Conservation (phyloP, 2,888 invertebrate species). For the Eristalis pertinax region DNA sequence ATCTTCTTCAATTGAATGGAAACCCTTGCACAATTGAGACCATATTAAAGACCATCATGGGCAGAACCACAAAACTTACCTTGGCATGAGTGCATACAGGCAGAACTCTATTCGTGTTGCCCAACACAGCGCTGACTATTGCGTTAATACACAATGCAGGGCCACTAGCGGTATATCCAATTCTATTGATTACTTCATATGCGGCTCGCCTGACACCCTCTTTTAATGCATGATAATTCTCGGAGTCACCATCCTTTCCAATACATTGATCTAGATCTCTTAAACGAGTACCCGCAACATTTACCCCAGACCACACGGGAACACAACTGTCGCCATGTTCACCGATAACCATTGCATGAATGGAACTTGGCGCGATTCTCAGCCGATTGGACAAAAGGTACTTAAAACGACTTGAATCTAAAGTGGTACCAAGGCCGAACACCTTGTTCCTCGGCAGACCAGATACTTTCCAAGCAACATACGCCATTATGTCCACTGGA, state of each 20-base stretch:
- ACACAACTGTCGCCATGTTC: constrained; percentile 94
- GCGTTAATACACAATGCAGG: constrained; percentile 88
- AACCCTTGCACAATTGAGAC: not conserved
- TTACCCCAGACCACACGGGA: constrained; percentile 93
- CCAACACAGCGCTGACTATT: constrained; percentile 85
- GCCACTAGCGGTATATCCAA: constrained; percentile 85
- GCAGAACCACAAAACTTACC: not conserved
- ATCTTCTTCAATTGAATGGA: constrained; percentile 84
- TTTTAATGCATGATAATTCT: constrained; percentile 83
- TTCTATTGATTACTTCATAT: not conserved
- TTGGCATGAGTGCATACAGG: constrained; percentile 78
- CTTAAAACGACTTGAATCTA: constrained; percentile 92
- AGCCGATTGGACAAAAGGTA: constrained; percentile 88
- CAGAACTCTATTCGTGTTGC: constrained; percentile 86
- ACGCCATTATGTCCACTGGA: constrained; percentile 92
- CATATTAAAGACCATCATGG: not conserved
- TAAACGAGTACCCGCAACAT: constrained; percentile 82
- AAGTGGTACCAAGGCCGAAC: constrained; percentile 92
- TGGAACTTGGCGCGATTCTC: constrained; percentile 88
- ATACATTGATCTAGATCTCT: constrained; percentile 85
- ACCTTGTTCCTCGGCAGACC: constrained; percentile 90
- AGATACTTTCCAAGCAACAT: constrained; percentile 93
- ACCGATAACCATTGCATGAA: constrained; percentile 93
- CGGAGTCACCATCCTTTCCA: constrained; percentile 87
- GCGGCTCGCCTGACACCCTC: not conserved